Base-by-base conservation (phyloP, 2,797 vertebrate genomes). In the Enteromius afrohamiltoni region DNA sequence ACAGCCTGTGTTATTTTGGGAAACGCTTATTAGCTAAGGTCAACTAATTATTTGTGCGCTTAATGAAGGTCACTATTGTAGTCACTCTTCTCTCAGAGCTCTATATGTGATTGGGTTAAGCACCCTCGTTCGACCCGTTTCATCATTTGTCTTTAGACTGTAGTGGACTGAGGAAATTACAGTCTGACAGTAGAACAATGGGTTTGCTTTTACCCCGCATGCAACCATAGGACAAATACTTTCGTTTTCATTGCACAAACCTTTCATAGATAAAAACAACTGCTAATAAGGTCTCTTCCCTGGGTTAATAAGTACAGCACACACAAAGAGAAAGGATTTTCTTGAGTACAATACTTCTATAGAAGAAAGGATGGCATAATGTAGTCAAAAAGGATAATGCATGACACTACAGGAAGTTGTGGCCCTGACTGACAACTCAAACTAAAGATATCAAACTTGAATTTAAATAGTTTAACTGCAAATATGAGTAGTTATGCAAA, bases 1-100 rank as follows among this genome's bases (percentile, higher is more conserved):
- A 89, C 47, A 67, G 85, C 81, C 58, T 29, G 53, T 31, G 82
- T 88, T 91, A 87, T 92, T 92, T 90, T 75, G 80, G 80, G 64
- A 85, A 88, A 91, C 89, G 91, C 89, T 92, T 91, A 95, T 95
- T 94, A 94, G 92, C 87, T 87, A 83, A 92, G 93, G 94, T 94
- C 93, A 94, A 92, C 91, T 93, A 95, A 95, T 94, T 95, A 94
- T 95, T 93, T 93, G 92, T 91, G 90, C 89, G 85, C 90, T 91
- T 95, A 95, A 95, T 94, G 93, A 95, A 95, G 94, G 94, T 93
- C 92, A 94, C 87, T 79, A 83, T 89, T 91, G 90, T 90, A 89
- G 91, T 93, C 91, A 86, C 87, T 92, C 92, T 93, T 89, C 90
- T 87, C 88, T 83, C 85, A 90, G 89, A 92, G 88, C 88, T 88